Base-by-base conservation (phyloP, 2,797 vertebrate genomes). In the Capromys pilorides region DNA sequence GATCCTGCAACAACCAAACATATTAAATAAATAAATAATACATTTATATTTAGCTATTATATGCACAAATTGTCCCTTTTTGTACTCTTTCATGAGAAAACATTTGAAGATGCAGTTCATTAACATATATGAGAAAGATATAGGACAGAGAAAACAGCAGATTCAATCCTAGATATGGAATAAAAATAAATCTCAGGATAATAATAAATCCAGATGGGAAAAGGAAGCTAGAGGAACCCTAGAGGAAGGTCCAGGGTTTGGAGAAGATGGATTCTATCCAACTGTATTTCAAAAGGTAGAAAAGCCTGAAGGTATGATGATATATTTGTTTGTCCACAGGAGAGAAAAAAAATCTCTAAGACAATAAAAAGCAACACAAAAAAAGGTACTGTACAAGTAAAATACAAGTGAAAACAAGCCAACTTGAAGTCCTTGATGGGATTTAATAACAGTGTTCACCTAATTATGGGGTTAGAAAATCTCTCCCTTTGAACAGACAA, bases 71-170 rank as follows among this genome's bases (percentile, higher is more conserved):
- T 82, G 90, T 41, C 21, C 81, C 51, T 41, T 59, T 94, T 82
- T 93, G n/a, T 5, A 24, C n/a, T n/a, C 19, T 86, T 96, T 91
- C 64, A 81, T 95, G 59, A 77, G 19, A 96, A 96, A 91, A 93
- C 59, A 84, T 8, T 61, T 86, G 62, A 84, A 51, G 36, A 78
- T 67, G 26, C 22, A 95, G 66, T 54, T 87, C 31, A 77, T 36
- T 91, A 57, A 94, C 77, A 78, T 79, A 61, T 86, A 26, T 51
- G 90, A 92, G 49, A 91, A 79, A 83, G 36, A 61, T n/a, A 83
- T 0, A 91, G 39, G 6, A 66, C 86, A 92, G 61, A 81, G 49
- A 94, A 84, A 95, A 88, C 16, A 86, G 36, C 39, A 45, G 57
- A 59, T 90, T 31, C 57, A 85, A 67, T 83, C 71, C 82, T 62